phyloP scores from a whole-genome alignment of 2,113 vertebrate species.

The Bucco capensis region DNA sequence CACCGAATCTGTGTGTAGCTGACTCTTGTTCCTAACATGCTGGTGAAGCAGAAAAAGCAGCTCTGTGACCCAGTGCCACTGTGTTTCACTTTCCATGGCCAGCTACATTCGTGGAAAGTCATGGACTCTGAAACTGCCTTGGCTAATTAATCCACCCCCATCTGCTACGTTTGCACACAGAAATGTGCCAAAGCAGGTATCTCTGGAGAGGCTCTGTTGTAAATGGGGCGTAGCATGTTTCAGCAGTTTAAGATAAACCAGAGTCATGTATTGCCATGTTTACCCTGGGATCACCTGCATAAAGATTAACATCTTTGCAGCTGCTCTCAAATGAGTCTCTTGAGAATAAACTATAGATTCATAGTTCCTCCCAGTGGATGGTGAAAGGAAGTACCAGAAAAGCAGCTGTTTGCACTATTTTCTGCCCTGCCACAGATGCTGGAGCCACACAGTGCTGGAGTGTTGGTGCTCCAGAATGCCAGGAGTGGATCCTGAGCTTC shows the following conservation, averaged over 20 bases:
- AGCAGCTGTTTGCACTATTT: background rate
- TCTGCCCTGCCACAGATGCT: background rate
- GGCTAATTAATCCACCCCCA: background rate
- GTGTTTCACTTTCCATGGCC: background rate
- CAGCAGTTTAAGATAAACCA: constrained; percentile 49
- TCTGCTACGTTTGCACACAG: background rate
- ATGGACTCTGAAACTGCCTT: background rate
- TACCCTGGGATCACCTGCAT: constrained; percentile 49
- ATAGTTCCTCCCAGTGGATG: constrained; percentile 52
- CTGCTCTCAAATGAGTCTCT: constrained; percentile 45
- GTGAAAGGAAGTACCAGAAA: background rate
- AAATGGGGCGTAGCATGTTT: background rate
- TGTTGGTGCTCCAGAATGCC: fast-evolving
- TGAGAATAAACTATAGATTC: constrained; percentile 7
- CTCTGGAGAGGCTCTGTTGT: background rate
- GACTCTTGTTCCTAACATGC: background rate
- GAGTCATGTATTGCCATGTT: constrained; percentile 36
- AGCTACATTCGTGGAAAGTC: background rate
- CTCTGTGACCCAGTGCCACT: background rate
- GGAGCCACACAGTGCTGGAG: background rate
- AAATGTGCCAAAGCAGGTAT: background rate
- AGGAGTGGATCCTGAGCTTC: background rate
- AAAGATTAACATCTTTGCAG: constrained; percentile 56
- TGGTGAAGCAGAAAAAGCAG: background rate
- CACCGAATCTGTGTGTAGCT: background rate